phyloP scores from a whole-genome alignment of 37 sponge, comb jelly and placozoan genomes.

The Axinella damicornis region DNA sequence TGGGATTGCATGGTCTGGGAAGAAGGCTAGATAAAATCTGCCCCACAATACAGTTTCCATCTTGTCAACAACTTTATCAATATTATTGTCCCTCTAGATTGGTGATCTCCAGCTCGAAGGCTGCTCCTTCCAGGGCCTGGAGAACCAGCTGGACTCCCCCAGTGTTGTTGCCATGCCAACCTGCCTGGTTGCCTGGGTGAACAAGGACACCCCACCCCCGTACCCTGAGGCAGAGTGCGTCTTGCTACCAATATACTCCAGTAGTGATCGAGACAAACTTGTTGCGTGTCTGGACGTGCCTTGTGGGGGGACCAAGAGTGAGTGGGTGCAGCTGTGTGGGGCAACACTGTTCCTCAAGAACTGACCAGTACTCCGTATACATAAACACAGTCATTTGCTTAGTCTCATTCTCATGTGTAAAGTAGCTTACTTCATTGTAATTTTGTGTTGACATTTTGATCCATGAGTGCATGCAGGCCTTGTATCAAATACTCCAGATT shows the following conservation, averaged over 20 bases:
- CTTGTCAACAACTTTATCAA: no score
- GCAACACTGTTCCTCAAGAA: constrained; percentile 83
- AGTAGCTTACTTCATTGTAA: no score
- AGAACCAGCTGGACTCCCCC: constrained; percentile 82
- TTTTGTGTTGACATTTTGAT: no score
- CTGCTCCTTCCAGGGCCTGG: constrained; percentile 86
- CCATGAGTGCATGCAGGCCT: no score
- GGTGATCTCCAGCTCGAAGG: constrained; percentile 91
- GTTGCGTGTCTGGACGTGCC: constrained; percentile 79
- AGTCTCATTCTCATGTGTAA: no score
- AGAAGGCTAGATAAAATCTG: no score
- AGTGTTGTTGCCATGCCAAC: constrained; percentile 71
- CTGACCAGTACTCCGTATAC: background rate
- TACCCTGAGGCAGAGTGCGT: constrained; percentile 60
- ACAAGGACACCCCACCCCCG: constrained; percentile 66
- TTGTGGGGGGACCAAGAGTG: constrained; percentile 1
- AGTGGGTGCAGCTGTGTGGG: constrained; percentile 52
- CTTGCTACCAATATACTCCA: constrained; percentile 72
- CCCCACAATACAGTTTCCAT: no score
- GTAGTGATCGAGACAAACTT: constrained; percentile 56
- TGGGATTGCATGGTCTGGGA: no score
- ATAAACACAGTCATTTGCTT: no score
- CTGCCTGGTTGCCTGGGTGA: constrained; percentile 90
- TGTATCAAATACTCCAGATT: no score
- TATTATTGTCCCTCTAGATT: constrained; percentile 26